Evolutionary conservation across 1,140 invertebrate genomes (phyloP).

Genomic region (Heterodera carotae): DNA sequence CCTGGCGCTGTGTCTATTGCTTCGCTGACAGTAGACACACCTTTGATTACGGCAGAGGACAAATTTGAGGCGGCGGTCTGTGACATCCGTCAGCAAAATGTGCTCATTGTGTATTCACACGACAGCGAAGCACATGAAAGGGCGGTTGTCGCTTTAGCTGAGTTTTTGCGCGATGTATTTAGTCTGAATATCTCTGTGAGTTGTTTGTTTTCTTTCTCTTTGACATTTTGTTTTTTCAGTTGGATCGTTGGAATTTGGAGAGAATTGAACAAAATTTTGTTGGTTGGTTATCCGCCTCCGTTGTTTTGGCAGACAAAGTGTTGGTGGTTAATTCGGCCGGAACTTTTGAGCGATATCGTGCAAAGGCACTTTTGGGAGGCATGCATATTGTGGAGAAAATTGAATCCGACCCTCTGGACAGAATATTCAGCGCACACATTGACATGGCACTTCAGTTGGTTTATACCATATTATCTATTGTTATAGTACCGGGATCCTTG

Average conservation of each 20-base stretch:
- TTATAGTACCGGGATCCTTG: no score
- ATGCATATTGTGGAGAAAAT: conserved; percentile 1
- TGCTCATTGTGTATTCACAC: conserved; percentile 62
- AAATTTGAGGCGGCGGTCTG: neutral
- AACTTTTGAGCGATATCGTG: conserved; percentile 51
- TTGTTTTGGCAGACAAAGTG: conserved; percentile 62
- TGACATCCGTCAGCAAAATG: conserved; percentile 21
- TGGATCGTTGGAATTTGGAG: conserved; percentile 58
- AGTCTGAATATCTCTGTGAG: conserved; percentile 58
- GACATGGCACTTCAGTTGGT: conserved; percentile 62
- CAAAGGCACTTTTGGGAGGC: conserved; percentile 43
- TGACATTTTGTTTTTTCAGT: conserved; percentile 35
- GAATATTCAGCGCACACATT: conserved; percentile 54
- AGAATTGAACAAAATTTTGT: conserved; percentile 57
- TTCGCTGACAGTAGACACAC: conserved; percentile 1
- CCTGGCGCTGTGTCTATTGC: conserved; percentile 11
- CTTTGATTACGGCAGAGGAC: conserved; percentile 18
- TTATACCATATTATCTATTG: neutral
- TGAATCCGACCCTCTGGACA: conserved; percentile 47
- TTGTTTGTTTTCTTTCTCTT: conserved; percentile 13
- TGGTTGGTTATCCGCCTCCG: conserved; percentile 61
- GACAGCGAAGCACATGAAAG: conserved; percentile 58
- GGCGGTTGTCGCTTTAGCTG: conserved; percentile 60
- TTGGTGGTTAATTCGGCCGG: conserved; percentile 62
- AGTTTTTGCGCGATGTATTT: conserved; percentile 58